These are phyloP conservation scores for Ommatoiulus sabulosus DNA, from an alignment of 2,888 invertebrate genomes.

Conservation along the genomic window DNA sequence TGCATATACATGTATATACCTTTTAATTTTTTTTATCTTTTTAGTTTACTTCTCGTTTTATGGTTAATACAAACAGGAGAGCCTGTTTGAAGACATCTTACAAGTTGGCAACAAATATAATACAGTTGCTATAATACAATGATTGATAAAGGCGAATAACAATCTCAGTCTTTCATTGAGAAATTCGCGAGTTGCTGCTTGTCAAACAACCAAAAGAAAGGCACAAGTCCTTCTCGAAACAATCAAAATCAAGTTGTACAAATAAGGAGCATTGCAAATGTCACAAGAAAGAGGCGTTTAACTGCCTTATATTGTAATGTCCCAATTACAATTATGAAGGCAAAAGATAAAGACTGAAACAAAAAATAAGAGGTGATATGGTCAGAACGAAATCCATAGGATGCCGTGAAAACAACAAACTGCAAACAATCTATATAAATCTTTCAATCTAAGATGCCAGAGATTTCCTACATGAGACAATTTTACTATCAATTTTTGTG, in stretches of 20 bases:
- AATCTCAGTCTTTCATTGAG: slow-evolving; percentile 7
- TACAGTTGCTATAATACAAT: slow-evolving; percentile 47
- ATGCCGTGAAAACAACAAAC: background rate
- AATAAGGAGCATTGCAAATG: background rate
- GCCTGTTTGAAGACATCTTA: slow-evolving; percentile 37
- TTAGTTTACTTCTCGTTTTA: slow-evolving; percentile 18
- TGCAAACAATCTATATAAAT: background rate
- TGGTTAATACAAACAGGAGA: slow-evolving; percentile 10
- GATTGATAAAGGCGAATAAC: slow-evolving; percentile 26
- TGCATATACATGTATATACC: background rate
- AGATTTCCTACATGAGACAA: background rate
- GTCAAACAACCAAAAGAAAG: slow-evolving; percentile 2
- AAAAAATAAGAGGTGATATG: background rate
- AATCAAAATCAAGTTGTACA: slow-evolving; percentile 20
- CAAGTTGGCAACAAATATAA: slow-evolving; percentile 47
- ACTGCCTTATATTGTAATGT: background rate
- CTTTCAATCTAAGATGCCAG: background rate
- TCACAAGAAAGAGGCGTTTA: background rate
- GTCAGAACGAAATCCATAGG: background rate
- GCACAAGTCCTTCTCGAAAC: slow-evolving; percentile 15
- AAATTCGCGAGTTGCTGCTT: background rate
- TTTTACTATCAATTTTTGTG: background rate
- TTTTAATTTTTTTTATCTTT: background rate
- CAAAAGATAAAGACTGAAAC: background rate
- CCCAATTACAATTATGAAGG: background rate